Conservation (phyloP, 2,888 invertebrate species). For the Pachycephus smyrnensis region DNA sequence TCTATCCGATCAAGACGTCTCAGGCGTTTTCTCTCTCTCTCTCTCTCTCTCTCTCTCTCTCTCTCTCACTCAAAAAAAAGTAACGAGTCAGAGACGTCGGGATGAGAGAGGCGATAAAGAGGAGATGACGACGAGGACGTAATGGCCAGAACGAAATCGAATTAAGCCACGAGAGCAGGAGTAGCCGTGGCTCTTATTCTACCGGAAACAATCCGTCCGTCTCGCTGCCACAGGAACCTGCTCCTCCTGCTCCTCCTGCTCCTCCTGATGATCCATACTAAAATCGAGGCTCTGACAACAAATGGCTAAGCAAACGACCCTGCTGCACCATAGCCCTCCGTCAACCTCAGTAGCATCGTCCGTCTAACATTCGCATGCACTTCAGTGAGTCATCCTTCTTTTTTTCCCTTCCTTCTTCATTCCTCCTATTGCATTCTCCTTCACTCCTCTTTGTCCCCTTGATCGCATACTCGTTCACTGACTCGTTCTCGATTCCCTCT, state of each 20-base stretch:
- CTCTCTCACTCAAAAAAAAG: neutral
- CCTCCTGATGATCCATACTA: neutral
- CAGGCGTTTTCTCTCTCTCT: neutral
- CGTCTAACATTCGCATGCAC: neutral
- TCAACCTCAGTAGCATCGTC: neutral
- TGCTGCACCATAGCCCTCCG: neutral
- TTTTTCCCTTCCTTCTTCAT: slow-evolving; percentile 1
- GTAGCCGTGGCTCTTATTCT: neutral
- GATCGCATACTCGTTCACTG: neutral
- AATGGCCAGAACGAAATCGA: slow-evolving; percentile 58
- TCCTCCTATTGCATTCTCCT: neutral
- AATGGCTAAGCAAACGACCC: neutral
- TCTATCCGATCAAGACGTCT: neutral
- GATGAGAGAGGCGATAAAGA: slow-evolving; percentile 37
- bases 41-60: neutral
- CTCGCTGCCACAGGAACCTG: neutral
- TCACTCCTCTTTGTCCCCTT: neutral
- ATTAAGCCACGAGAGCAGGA: slow-evolving; percentile 47
- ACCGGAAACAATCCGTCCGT: neutral
- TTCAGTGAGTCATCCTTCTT: slow-evolving; percentile 1
- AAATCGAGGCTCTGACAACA: neutral
- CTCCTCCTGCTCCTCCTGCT: neutral
- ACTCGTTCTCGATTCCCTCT: slow-evolving; percentile 5
- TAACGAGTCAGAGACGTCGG: neutral
- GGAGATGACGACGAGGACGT: slow-evolving; percentile 39